Conservation (phyloP, 2,113 vertebrate species). For the Saguinus midas region DNA sequence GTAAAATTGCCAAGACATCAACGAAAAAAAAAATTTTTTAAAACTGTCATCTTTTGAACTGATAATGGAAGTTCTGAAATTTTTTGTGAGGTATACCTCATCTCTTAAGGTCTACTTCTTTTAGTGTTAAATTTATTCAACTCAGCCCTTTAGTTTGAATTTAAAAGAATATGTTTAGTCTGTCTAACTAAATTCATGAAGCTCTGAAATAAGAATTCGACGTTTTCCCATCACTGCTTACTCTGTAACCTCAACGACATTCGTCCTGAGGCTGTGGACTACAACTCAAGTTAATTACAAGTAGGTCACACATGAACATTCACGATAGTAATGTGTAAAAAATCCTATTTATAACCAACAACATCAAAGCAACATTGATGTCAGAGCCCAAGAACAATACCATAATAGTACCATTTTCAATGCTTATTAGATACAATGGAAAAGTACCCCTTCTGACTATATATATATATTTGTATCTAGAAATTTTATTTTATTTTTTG, state of each 20-base stretch:
- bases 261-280: slow-evolving; percentile 81
- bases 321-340: slow-evolving; percentile 75
- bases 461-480: slow-evolving; percentile 63
- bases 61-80: neutral
- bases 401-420: slow-evolving; percentile 88
- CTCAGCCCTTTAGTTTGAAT: neutral
- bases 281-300: slow-evolving; percentile 84
- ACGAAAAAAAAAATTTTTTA: neutral
- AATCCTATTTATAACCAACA: slow-evolving; percentile 81
- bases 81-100: rapidly evolving
- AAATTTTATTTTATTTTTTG: slow-evolving; percentile 75
- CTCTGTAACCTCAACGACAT: slow-evolving; percentile 81
- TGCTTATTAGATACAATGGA: slow-evolving; percentile 79
- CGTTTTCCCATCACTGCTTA: slow-evolving; percentile 76
- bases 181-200: slow-evolving; percentile 15
- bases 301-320: slow-evolving; percentile 77
- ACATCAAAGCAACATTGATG: slow-evolving; percentile 83
- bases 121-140: rapidly evolving
- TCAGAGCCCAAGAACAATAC: slow-evolving; percentile 84
- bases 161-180: slow-evolving; percentile 35
- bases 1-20: neutral
- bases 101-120: neutral
- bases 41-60: neutral
- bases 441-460: slow-evolving; percentile 74
- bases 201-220: slow-evolving; percentile 63